Base-by-base conservation (phyloP, 2,113 vertebrate species). In the Callopanchax toddi region DNA sequence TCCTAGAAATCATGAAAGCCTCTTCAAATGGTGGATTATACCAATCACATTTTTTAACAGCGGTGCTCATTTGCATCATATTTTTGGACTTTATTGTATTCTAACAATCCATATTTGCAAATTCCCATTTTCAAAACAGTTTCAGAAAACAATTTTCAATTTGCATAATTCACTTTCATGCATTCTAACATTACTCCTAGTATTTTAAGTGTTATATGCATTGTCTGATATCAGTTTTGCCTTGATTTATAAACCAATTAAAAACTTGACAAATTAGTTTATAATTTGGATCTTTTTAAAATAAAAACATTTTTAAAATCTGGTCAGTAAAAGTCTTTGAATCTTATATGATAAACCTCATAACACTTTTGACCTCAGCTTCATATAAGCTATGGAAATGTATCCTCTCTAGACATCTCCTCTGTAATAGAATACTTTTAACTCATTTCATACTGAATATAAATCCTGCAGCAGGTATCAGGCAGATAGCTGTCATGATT, bases 1-100 rank as follows among this genome's bases (percentile, higher is more conserved):
- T 76, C 76, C 74, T 21, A 77, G 68, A 70, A 36, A 18, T 51
- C 54, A 0, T 84, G 65, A 86, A 88, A 23, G 81, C 79, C 80
- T 25, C 83, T 7, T 48, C 39, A 60, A 11, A 71, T 71, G 58
- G 51, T 71, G 78, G 79, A 68, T 55, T 57, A 34, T 67, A 83
- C 86, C 86, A 11, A n/a, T 11, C 25, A 76, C 78, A 81, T 57
- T 64, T 77, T 59, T 21, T 22, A 25, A 43, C 11, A 69, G 37
- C 79, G 76, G 73, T 74, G 76, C 65, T n/a, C n/a, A n/a, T 59
- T 52, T 23, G n/a, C 39, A 46, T 29, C 36, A 9, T 50, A 15
- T n/a, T 40, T n/a, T 6, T 4, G 37, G 12, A 40, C 15, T 6
- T n/a, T 15, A 4, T 39, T 13, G 13, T 2, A 39, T 15, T 39